Conservation (phyloP, 2,113 vertebrate genomes). For the Entomyzon cyanotis region DNA sequence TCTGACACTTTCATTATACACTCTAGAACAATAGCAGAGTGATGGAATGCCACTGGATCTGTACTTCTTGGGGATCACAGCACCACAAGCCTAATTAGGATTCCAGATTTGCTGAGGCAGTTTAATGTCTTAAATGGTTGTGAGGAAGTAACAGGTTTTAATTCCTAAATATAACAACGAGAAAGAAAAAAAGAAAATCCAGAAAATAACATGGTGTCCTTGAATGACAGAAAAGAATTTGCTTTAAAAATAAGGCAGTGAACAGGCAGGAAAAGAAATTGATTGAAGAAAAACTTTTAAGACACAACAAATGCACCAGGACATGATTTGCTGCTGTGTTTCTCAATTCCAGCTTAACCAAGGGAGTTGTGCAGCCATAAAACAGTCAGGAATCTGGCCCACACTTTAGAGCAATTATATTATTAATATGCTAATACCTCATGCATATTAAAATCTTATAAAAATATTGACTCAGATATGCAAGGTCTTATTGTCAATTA, state of each 20-base stretch:
- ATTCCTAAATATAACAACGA: not conserved
- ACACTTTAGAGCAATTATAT: slow-evolving; percentile 2
- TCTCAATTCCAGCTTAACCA: not conserved
- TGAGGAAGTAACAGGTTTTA: not conserved
- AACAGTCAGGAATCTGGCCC: not conserved
- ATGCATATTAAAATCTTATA: slow-evolving; percentile 30
- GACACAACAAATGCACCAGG: not conserved
- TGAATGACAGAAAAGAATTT: not conserved
- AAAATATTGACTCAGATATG: slow-evolving; percentile 51
- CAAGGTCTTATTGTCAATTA: slow-evolving; percentile 37
- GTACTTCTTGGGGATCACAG: not conserved
- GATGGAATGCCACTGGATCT: not conserved
- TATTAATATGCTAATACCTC: not conserved
- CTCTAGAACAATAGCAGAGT: not conserved
- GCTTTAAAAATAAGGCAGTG: not conserved
- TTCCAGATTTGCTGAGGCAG: not conserved
- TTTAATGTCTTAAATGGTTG: not conserved
- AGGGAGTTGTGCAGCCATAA: not conserved
- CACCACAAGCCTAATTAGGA: not conserved
- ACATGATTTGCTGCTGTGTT: not conserved
- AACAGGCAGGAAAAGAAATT: not conserved
- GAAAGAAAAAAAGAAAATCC: not conserved
- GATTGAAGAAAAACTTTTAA: not conserved
- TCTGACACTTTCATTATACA: not conserved
- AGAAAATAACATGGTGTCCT: not conserved